Percentiles rank a stretch among this genome's conserved stretches.
Evolutionary conservation across 2,113 vertebrate genomes (phyloP).

Genomic region (Macquaria ambigua): DNA sequence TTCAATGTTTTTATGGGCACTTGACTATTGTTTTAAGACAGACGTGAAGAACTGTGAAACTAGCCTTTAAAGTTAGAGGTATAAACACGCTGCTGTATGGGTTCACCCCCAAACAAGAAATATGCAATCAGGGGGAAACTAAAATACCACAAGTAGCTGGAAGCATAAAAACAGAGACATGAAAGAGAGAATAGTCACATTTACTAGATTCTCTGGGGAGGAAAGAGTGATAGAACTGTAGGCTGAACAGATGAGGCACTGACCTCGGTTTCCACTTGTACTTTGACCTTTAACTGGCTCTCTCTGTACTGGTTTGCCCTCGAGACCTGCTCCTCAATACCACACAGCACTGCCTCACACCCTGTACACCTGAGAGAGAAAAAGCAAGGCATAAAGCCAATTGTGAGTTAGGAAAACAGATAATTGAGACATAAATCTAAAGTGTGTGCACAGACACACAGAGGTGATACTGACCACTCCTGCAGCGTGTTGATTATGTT

Average conservation of each 20-base stretch:
- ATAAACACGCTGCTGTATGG: neutral
- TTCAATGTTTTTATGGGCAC: no score
- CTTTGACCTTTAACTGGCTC: constrained; percentile 94
- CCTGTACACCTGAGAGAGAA: constrained; percentile 90
- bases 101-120: constrained; percentile 11
- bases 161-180: constrained; percentile 19
- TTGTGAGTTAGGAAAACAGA: constrained; percentile 11
- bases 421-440: constrained; percentile 40
- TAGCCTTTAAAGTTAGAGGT: neutral
- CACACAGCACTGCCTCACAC: constrained; percentile 93
- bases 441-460: constrained; percentile 7
- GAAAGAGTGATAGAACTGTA: neutral
- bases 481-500: constrained; percentile 95
- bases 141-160: constrained; percentile 56
- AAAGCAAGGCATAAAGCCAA: neutral
- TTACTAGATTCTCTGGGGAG: constrained; percentile 24
- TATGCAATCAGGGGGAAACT: constrained; percentile 32
- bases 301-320: constrained; percentile 97
- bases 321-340: constrained; percentile 96
- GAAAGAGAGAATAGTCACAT: constrained; percentile 36
- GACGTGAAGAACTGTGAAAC: neutral
- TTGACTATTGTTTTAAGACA: no score
- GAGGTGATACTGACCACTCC: constrained; percentile 90
- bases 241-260: constrained; percentile 61
- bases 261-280: constrained; percentile 98